Conservation (phyloP, 2,888 invertebrate species). For the Gasteruption jaculator region DNA sequence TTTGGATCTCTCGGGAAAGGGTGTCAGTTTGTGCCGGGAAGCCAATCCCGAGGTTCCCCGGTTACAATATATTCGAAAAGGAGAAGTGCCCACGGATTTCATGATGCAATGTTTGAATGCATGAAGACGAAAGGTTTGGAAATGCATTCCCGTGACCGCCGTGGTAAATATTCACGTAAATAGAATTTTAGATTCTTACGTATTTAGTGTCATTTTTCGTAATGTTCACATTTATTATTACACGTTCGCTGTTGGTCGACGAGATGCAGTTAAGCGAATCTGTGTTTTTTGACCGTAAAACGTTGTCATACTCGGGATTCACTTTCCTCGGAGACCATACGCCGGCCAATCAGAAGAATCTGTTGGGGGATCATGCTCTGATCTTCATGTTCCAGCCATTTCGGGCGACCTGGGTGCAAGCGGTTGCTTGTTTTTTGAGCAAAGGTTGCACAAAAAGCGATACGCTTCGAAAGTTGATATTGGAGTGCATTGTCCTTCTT, state of each 20-base stretch:
- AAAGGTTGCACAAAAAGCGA: conserved; percentile 23
- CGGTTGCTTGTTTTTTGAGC: conserved; percentile 28
- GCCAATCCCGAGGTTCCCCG: too few species aligned
- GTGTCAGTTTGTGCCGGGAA: too few species aligned
- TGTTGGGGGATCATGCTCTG: conserved; percentile 29
- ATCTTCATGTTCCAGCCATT: conserved; percentile 32
- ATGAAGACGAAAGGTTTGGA: conserved; percentile 16
- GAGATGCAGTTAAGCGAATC: conserved; percentile 25
- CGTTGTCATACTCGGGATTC: conserved; percentile 20
- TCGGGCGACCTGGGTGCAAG: conserved; percentile 28
- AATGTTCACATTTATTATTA: neutral
- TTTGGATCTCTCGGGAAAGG: too few species aligned
- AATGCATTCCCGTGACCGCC: conserved; percentile 16
- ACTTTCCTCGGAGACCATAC: conserved; percentile 25
- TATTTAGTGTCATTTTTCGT: neutral
- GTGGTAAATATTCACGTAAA: too few species aligned
- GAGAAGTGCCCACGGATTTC: conserved; percentile 26
- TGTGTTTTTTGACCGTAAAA: conserved; percentile 21
- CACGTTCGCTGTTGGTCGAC: conserved; percentile 23
- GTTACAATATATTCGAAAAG: too few species aligned
- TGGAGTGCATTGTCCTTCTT: conserved; percentile 27
- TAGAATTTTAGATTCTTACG: too few species aligned
- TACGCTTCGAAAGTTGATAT: conserved; percentile 24
- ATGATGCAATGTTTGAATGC: conserved; percentile 18
- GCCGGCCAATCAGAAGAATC: conserved; percentile 17